Evolutionary conservation across 2,888 invertebrate genomes (phyloP).

Genomic region (Hydroisotoma schaefferi): DNA sequence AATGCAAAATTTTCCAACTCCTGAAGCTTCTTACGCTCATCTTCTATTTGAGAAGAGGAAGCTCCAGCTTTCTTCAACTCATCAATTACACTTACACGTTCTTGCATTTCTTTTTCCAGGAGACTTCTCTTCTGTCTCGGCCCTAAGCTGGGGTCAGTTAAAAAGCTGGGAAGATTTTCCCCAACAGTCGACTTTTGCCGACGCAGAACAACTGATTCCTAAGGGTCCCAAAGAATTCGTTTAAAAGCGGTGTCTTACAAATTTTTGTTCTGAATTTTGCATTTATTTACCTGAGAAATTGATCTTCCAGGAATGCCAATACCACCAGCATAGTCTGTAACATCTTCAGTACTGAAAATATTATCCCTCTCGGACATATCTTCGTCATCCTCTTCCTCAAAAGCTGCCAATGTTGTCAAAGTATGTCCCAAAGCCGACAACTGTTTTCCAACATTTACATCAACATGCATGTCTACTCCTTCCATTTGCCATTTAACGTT

Average conservation of each 20-base stretch:
- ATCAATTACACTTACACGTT: constrained; percentile 91
- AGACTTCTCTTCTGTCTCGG: constrained; percentile 82
- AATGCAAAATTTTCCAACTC: constrained; percentile 92
- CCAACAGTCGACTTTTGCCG: constrained; percentile 62
- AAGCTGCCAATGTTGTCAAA: constrained; percentile 88
- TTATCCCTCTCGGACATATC: constrained; percentile 34
- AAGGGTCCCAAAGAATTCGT: constrained; percentile 25
- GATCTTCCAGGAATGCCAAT: constrained; percentile 31
- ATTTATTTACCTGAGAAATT: constrained; percentile 33
- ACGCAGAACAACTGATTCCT: constrained; percentile 67
- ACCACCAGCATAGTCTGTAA: constrained; percentile 26
- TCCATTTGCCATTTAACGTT: constrained; percentile 99
- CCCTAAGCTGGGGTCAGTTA: constrained; percentile 74
- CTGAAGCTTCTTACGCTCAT: constrained; percentile 84
- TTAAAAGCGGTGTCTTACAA: too few species aligned
- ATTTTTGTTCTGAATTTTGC: not conserved
- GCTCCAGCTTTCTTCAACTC: constrained; percentile 85
- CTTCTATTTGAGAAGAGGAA: constrained; percentile 82
- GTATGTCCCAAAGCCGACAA: constrained; percentile 91
- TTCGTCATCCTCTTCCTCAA: constrained; percentile 67
- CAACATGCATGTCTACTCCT: constrained; percentile 93
- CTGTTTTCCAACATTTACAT: constrained; percentile 94
- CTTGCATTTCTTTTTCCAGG: constrained; percentile 95
- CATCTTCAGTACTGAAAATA: constrained; percentile 32
- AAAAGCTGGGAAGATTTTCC: constrained; percentile 76